These are phyloP conservation scores for Xerus inauris DNA, from an alignment of 2,113 vertebrate species.

Conservation along the genomic window DNA sequence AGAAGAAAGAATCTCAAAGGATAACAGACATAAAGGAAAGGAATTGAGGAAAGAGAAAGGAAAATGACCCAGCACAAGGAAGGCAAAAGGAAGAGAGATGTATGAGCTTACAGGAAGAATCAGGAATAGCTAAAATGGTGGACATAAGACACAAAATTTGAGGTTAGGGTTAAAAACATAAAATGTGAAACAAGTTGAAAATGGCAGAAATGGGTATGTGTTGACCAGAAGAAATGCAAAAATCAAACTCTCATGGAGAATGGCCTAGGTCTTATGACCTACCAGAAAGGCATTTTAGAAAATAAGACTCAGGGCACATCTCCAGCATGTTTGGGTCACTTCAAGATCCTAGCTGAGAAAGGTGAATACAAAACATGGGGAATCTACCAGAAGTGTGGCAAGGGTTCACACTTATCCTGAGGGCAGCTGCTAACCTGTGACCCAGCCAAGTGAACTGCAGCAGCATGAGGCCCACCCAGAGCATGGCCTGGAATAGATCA, in stretches of 20 bases:
- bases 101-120: neutral
- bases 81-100: neutral
- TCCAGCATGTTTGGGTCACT: no score
- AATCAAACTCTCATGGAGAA: rapidly evolving
- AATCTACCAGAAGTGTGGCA: neutral
- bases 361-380: neutral
- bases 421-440: no score
- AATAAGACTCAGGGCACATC: no score
- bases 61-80: neutral
- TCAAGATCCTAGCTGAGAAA: no score
- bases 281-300: no score
- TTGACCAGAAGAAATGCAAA: neutral
- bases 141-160: neutral
- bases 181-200: neutral
- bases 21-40: neutral
- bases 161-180: neutral
- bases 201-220: neutral
- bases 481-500: neutral
- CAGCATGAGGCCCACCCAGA: neutral
- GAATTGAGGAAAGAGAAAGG: neutral
- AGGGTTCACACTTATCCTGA: neutral
- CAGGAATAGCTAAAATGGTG: neutral
- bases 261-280: neutral
- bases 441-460: neutral
- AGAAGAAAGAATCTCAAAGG: neutral